Evolutionary conservation across 2,797 vertebrate species (phyloP).

Genomic region (Microctenopoma steveboyesi): DNA sequence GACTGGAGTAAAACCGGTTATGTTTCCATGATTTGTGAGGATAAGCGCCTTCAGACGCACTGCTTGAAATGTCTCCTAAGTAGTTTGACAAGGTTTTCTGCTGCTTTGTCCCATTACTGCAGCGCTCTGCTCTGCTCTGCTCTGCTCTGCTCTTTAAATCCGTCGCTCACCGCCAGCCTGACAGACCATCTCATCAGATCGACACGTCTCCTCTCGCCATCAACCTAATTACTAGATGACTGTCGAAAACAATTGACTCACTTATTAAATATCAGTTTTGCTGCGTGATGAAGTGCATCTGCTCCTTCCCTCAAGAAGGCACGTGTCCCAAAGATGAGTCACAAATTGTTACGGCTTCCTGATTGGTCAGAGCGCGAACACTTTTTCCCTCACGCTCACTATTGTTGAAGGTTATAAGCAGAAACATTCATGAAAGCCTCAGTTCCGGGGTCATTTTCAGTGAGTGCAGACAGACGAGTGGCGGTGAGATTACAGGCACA

Average conservation of each 20-base stretch:
- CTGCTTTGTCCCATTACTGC: not conserved
- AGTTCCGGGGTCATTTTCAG: not conserved
- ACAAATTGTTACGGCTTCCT: not conserved
- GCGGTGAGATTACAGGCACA: constrained; percentile 23
- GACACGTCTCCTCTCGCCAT: constrained; percentile 18
- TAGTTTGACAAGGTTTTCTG: too few relatives aligned
- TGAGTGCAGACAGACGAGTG: constrained; percentile 18
- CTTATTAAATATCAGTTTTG: not conserved
- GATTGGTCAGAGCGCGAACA: not conserved
- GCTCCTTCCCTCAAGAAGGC: not conserved
- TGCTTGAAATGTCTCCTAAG: not conserved
- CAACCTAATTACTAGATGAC: constrained; percentile 29
- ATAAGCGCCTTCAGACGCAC: not conserved
- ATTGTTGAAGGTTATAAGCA: too few relatives aligned
- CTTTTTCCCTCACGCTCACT: not conserved
- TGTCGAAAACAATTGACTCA: constrained; percentile 20
- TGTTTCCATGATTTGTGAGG: constrained; percentile 19
- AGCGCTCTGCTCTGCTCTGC: not conserved
- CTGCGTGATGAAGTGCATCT: not conserved
- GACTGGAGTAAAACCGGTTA: constrained; percentile 14
- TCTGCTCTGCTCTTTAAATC: constrained; percentile 2
- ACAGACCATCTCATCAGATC: constrained; percentile 6
- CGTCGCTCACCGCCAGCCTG: constrained; percentile 20
- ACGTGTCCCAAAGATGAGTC: not conserved
- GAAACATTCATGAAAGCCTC: too few relatives aligned